Evolutionary conservation across 2,888 invertebrate genomes (phyloP).

Genomic region (Thymelicus sylvestris): DNA sequence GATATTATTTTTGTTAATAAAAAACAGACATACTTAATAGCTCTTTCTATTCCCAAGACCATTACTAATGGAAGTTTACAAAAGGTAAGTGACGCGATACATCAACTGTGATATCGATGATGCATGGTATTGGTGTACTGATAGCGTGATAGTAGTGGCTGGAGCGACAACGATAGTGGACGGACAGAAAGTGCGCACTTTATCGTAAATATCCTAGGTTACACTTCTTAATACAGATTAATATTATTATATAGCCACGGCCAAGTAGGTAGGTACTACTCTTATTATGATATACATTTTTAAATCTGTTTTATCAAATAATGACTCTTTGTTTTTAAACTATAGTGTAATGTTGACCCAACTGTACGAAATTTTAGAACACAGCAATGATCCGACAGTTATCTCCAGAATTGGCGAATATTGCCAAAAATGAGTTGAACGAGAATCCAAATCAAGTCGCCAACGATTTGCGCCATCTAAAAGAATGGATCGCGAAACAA

Average conservation of each 20-base stretch:
- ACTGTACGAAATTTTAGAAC: slow-evolving; percentile 27
- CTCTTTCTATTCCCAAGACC: too few relatives aligned
- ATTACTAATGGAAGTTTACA: neutral
- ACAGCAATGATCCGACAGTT: slow-evolving; percentile 65
- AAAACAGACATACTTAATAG: too few relatives aligned
- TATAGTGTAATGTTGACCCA: neutral
- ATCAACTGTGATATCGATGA: slow-evolving; percentile 19
- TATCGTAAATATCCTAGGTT: neutral
- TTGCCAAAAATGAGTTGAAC: slow-evolving; percentile 76
- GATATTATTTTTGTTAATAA: too few relatives aligned
- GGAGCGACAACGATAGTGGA: slow-evolving; percentile 1
- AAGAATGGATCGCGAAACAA: slow-evolving; percentile 83
- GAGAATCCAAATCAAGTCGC: slow-evolving; percentile 73
- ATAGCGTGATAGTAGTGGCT: slow-evolving; percentile 15
- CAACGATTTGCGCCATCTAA: slow-evolving; percentile 72
- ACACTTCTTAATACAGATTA: neutral
- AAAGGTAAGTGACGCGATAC: slow-evolving; percentile 15
- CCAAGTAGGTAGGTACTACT: too few relatives aligned
- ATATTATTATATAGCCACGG: neutral
- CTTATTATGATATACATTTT: neutral
- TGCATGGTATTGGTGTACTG: slow-evolving; percentile 1
- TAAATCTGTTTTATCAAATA: too few relatives aligned
- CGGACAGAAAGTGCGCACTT: neutral
- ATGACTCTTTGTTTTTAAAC: neutral
- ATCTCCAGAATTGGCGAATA: slow-evolving; percentile 72